Conservation (phyloP, 2,888 invertebrate genomes). For the Drosophila birchii region DNA sequence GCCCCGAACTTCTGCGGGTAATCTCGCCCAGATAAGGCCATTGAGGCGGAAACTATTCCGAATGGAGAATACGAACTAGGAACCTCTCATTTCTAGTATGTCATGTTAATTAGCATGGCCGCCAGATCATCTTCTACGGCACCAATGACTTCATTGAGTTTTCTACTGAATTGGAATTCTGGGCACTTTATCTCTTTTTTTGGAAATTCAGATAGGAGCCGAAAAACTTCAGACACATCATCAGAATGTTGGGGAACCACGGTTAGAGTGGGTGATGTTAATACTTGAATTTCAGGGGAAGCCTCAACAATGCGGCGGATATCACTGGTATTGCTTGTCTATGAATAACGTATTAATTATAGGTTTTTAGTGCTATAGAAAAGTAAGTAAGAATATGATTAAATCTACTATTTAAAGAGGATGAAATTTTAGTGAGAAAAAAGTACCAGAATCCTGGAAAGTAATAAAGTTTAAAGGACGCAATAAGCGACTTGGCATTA, state of each 20-base stretch:
- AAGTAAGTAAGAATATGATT: background rate
- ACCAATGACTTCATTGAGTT: constrained; percentile 50
- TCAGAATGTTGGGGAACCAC: constrained; percentile 26
- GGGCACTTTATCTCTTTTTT: constrained; percentile 28
- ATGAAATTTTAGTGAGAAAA: background rate
- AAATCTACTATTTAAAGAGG: background rate
- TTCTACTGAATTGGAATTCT: constrained; percentile 46
- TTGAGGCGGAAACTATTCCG: constrained; percentile 41
- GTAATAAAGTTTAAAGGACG: background rate
- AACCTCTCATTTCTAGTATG: constrained; percentile 24
- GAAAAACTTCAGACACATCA: constrained; percentile 10
- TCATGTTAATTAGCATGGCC: constrained; percentile 37
- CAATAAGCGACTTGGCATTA: background rate
- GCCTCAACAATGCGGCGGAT: background rate
- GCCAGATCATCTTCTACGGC: constrained; percentile 37
- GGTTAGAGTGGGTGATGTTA: background rate
- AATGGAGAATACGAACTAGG: constrained; percentile 12
- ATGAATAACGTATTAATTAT: background rate
- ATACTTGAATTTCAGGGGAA: constrained; percentile 6
- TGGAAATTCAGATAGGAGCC: constrained; percentile 30
- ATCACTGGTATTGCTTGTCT: too few species aligned
- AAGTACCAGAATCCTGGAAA: background rate
- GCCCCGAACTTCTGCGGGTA: constrained; percentile 39
- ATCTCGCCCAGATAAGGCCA: constrained; percentile 58
- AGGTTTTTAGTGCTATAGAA: background rate